Evolutionary conservation across 1,140 invertebrate genomes (phyloP), one percentile per base, ranked within the genome.

Genomic region (Vollenhovia emeryi): DNA sequence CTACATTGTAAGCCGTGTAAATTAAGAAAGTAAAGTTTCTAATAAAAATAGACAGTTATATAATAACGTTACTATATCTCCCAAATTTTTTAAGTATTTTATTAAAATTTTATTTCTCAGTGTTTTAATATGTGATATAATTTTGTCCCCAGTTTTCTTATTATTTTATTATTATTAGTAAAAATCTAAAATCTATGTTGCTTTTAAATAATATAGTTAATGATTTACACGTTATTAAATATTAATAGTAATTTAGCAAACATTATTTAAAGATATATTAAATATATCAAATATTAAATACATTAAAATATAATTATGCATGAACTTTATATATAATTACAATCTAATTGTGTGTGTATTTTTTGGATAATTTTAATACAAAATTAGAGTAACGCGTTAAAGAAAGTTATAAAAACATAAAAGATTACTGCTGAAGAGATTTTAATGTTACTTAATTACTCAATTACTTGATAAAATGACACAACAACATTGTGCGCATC

Each of bases 391-490:
- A 36, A 3, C 1, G 7, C 24, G 30, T 27, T 30, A 8, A 21
- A 27, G 24, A 11, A 45, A 9, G 1, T 50, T 50, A 48, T 18
- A n/a, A 68, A 9, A 33, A 74, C 11, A n/a, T 15, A 52, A 43
- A 33, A 76, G 7, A 24, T 55, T 15, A 2, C 18, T 0, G 2
- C 7, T 57, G 9, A 24, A 40, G 13, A 36, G 43, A 48, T 33
- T 68, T 55, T 36, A 36, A 64, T 36, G 13, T 6, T 1, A n/a
- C n/a, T n/a, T n/a, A 33, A 79, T 79, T 50, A 79, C 21, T 66
- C 68, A 79, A 79, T 79, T 79, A 68, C 1, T 79, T 50, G 33
- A 40, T 33, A 79, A 18, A 50, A 78, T 76, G 40, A 64, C 13
- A 64, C 13, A 66, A 79, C n/a, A 68, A 79, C 40, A 50, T 79